Evolutionary conservation across 1,140 invertebrate species (phyloP), one percentile per base, ranked within the genome.

Genomic region (Homalodisca vitripennis): DNA sequence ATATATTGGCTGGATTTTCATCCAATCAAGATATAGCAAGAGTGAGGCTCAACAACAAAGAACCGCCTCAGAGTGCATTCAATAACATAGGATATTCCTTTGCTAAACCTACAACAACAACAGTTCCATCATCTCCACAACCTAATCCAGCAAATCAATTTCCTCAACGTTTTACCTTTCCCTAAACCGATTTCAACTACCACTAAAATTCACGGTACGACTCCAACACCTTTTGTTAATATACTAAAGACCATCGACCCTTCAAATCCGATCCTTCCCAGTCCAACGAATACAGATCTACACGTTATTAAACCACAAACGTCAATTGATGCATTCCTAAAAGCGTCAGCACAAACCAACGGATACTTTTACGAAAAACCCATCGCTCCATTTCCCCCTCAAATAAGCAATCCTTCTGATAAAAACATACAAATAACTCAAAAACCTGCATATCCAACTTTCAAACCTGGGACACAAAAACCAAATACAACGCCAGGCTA

Each of bases 1-100:
- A 68, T 41, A 47, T 73, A 2, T 53, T 70, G 27, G 27, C 70
- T 20, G 31, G 53, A 2, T n/a, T 60, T 10, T 13, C 55, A 3
- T 60, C 55, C 2, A 27, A 27, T 29, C 55, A 60, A n/a, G n/a
- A 60, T 29, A 26, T 27, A 10, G 55, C 55, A 12, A 26, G 27
- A n/a, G 55, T 60, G 3, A 60, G 24, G 24, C 55, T 26, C 24
- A 12, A 14, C 14, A 51, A 20, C n/a, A n/a, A n/a, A n/a, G 55
- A 60, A 3, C 22, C 55, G 2, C 55, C 55, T 13, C 34, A 41
- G 17, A 6, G 6, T 41, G 34, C 34, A 41, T 17, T 26, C 27
- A 60, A 60, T 26, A 26, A 60, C 27, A 12, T 41, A 17, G 6
- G 17, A 17, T 10, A 41, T 17, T 41, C 34, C 17, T 41, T 41